A percentile compares a stretch with the other conserved stretches of the same genome.
Evolutionary conservation across 2,113 vertebrate genomes (phyloP).

Genomic region (Cochlearius cochlearius): DNA sequence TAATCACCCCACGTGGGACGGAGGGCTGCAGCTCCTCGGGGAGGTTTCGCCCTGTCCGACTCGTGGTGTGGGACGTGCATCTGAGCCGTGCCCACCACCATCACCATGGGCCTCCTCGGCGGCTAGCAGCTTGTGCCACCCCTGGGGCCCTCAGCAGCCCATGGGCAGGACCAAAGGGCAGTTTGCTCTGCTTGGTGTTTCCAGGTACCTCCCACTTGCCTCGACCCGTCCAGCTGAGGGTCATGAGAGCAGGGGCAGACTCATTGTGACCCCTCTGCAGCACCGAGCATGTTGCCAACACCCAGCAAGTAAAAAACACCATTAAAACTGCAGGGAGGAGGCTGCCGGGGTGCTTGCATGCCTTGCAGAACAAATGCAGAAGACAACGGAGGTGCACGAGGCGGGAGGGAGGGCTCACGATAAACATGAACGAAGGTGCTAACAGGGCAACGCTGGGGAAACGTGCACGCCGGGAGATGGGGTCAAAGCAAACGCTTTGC

Average conservation of each 20-base stretch:
- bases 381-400: background rate
- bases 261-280: background rate
- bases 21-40: background rate
- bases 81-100: background rate
- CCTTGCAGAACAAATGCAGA: background rate
- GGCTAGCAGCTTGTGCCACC: background rate
- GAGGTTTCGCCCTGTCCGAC: background rate
- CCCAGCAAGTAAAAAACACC: background rate
- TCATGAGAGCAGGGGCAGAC: background rate
- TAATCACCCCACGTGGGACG: background rate
- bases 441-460: background rate
- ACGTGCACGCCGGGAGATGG: accelerated
- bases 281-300: accelerated
- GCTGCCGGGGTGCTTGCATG: background rate
- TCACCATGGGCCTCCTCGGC: background rate
- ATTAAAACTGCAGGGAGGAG: background rate
- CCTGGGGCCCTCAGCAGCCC: too few relatives aligned
- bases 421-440: background rate
- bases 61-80: background rate
- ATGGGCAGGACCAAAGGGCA: background rate
- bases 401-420: background rate
- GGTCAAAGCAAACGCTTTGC: background rate
- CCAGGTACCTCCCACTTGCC: background rate
- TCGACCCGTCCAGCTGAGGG: accelerated
- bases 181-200: background rate